phyloP scores from a whole-genome alignment of 2,888 invertebrate species.

The Thymelicus sylvestris region DNA sequence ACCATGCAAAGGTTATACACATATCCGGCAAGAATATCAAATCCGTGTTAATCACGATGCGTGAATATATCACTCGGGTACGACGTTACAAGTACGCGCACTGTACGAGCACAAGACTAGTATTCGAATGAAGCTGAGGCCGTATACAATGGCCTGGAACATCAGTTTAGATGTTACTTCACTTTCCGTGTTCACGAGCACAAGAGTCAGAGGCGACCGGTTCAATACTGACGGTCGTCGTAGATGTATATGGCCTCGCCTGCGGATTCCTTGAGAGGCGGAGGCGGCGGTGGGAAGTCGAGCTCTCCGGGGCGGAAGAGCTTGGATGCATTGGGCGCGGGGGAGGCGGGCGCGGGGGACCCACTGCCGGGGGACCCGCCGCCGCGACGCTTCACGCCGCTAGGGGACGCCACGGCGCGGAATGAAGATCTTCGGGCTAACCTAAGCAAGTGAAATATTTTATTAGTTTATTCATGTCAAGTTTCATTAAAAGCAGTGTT shows the following conservation, averaged over 20 bases:
- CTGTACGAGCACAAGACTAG: constrained; percentile 7
- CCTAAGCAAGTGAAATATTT: constrained; percentile 55
- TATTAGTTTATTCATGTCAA: too few species aligned
- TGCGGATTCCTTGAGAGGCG: constrained; percentile 86
- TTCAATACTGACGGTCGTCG: constrained; percentile 78
- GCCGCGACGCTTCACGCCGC: constrained; percentile 78
- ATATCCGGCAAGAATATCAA: constrained; percentile 66
- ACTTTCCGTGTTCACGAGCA: neutral
- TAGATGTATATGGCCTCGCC: constrained; percentile 87
- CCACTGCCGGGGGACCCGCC: constrained; percentile 72
- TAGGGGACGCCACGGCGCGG: constrained; percentile 75
- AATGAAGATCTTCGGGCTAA: constrained; percentile 89
- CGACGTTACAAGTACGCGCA: constrained; percentile 11
- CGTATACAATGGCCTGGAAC: too few species aligned
- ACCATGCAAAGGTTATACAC: constrained; percentile 46
- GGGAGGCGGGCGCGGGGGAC: constrained; percentile 77
- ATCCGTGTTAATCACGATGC: constrained; percentile 36
- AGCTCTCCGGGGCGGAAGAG: constrained; percentile 76
- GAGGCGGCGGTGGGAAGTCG: constrained; percentile 75
- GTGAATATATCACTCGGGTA: neutral
- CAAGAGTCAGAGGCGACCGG: constrained; percentile 29
- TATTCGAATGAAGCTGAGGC: constrained; percentile 35
- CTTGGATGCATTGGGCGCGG: constrained; percentile 80
- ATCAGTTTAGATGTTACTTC: too few species aligned
- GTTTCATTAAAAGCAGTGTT: too few species aligned